Evolutionary conservation across 2,797 vertebrate genomes (phyloP), one percentile per base, ranked within the genome.

Genomic region (Arrhamphus sclerolepis): DNA sequence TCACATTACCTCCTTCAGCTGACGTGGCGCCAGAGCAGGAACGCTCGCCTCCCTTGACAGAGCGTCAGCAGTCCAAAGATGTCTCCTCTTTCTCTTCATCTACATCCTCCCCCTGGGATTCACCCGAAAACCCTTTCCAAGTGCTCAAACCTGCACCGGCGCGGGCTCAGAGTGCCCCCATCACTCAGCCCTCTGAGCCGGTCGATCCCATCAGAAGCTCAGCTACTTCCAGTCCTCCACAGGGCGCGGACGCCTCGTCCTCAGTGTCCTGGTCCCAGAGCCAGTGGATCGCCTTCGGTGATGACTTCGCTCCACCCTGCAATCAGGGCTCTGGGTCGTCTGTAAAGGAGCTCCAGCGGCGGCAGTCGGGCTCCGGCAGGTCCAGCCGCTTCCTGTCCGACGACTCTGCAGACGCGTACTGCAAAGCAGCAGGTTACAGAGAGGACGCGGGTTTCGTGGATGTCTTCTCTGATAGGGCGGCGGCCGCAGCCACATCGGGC

Each of bases 201-300:
- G 10, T 72, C 0, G 85, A 89, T 87, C 83, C 87, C 80, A 31
- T 64, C 71, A 41, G 46, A 26, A 66, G 61, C 88, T 67, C 66
- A n/a, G 65, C 57, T 20, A 57, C 81, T 10, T 47, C 62, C 66
- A 69, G 72, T 0, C 82, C 86, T 41, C 85, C 88, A 63, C 90
- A 89, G 63, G 89, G 65, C 58, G 75, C 65, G 6, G 85, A 87
- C 54, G 65, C 82, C 64, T 86, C 91, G 63, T 73, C 87, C 62
- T 79, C 82, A 24, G 65, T 87, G 80, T 91, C 87, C 64, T 87
- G 80, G 89, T 92, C 89, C 52, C 93, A 92, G 65, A 93, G 84
- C 87, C 92, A 93, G 75, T 95, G 93, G 92, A 92, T 94, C 46
- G 93, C 91, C 72, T 95, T 95, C 88, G 89, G 87, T 50, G 92